Conservation (phyloP, 2,113 vertebrate species). For the Phylloscopus whistleri region DNA sequence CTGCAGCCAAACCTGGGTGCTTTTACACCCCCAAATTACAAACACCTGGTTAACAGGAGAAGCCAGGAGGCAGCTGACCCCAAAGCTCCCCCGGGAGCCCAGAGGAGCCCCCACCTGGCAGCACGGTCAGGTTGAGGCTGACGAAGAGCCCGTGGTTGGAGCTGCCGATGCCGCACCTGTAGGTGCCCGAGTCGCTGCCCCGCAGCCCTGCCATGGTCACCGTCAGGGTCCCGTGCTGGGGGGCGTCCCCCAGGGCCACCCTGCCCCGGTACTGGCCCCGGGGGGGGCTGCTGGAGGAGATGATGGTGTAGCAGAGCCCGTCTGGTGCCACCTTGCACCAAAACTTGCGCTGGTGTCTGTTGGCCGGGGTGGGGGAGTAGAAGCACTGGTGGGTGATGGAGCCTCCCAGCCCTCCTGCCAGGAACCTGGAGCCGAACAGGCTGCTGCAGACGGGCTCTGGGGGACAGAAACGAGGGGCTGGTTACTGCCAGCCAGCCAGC, state of each 20-base stretch:
- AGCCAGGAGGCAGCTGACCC: accelerated
- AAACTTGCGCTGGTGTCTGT: slow-evolving; percentile 67
- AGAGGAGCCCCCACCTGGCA: slow-evolving; percentile 6
- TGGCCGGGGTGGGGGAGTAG: slow-evolving; percentile 45
- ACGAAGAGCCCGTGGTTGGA: not conserved
- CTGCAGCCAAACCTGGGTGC: no score
- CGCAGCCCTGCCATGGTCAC: slow-evolving; percentile 54
- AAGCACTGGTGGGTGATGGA: slow-evolving; percentile 66
- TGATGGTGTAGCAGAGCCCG: slow-evolving; percentile 37
- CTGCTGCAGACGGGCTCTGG: not conserved
- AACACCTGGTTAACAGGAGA: not conserved
- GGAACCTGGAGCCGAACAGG: slow-evolving; percentile 37
- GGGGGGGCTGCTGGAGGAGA: slow-evolving; percentile 45
- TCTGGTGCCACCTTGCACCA: slow-evolving; percentile 50
- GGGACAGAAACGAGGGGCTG: not conserved
- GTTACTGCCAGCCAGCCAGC: not conserved
- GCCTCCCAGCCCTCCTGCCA: slow-evolving; percentile 40
- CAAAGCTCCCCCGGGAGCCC: not conserved
- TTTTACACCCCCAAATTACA: accelerated
- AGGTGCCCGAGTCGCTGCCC: slow-evolving; percentile 22
- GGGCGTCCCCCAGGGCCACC: slow-evolving; percentile 30
- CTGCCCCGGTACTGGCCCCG: not conserved
- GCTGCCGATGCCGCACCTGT: slow-evolving; percentile 72
- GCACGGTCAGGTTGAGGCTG: slow-evolving; percentile 45
- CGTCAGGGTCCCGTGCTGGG: not conserved